phyloP scores from a whole-genome alignment of 2,113 vertebrate genomes.

The Cololabis saira region DNA sequence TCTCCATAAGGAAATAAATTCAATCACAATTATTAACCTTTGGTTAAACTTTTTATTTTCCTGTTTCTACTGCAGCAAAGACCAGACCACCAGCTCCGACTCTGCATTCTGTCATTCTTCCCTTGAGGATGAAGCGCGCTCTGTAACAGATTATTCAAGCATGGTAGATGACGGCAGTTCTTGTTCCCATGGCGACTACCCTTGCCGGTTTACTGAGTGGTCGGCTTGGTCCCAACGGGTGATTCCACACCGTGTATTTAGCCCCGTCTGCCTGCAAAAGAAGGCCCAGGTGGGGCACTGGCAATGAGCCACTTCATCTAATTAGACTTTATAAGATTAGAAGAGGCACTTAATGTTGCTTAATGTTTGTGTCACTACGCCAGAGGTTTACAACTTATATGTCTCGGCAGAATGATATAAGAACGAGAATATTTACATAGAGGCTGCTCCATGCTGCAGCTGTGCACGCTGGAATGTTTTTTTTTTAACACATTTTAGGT shows the following conservation, averaged over 20 bases:
- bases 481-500: not conserved
- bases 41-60: conserved; percentile 44
- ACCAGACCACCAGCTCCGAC: conserved; percentile 45
- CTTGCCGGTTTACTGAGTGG: conserved; percentile 87
- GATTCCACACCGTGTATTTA: conserved; percentile 91
- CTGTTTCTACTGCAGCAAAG: conserved; percentile 47
- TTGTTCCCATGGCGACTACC: conserved; percentile 90
- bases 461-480: conserved; percentile 3
- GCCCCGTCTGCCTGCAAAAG: conserved; percentile 81
- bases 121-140: conserved; percentile 46
- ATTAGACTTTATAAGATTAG: conserved; percentile 45
- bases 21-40: conserved; percentile 45
- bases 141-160: conserved; percentile 63
- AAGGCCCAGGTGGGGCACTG: conserved; percentile 75
- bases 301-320: conserved; percentile 36
- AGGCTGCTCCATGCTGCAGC: conserved; percentile 2
- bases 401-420: conserved; percentile 16
- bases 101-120: conserved; percentile 54
- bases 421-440: conserved; percentile 3
- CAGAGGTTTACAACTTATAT: conserved; percentile 28
- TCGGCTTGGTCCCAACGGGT: conserved; percentile 79
- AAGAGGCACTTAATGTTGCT: conserved; percentile 22
- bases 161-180: conserved; percentile 59
- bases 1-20: conserved; percentile 32
- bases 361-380: conserved; percentile 27